Conservation (phyloP, 2,888 invertebrate genomes). For the Eilema caniola region DNA sequence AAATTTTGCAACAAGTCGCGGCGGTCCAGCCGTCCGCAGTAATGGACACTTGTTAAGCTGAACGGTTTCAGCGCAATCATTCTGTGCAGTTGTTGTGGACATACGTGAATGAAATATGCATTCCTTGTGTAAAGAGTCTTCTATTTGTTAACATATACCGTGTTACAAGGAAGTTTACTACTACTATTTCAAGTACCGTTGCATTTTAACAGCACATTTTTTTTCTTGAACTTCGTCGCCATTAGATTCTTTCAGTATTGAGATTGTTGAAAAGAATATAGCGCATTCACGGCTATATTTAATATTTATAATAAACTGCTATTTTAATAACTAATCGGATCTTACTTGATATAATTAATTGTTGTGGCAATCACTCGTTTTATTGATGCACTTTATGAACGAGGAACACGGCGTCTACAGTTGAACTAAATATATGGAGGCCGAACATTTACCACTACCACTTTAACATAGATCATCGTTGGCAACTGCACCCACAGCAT, state of each 20-base stretch:
- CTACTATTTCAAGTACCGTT: not conserved
- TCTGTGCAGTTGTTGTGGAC: not conserved
- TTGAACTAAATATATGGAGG: not conserved
- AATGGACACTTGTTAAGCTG: not conserved
- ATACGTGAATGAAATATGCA: not conserved
- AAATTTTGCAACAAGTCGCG: not conserved
- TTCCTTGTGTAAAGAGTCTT: not conserved
- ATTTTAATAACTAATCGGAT: not conserved
- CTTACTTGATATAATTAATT: not conserved
- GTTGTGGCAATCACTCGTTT: not conserved
- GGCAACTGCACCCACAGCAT: not conserved
- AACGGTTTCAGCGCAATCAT: not conserved
- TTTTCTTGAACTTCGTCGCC: not conserved
- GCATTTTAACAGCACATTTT: too few relatives aligned
- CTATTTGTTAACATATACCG: not conserved
- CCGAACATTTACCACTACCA: not conserved
- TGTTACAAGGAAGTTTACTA: not conserved
- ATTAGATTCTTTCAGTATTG: not conserved
- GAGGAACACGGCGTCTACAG: not conserved
- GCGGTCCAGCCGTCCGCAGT: not conserved
- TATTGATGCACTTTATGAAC: not conserved
- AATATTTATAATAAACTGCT: not conserved
- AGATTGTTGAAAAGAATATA: not conserved
- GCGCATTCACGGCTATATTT: not conserved
- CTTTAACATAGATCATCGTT: not conserved